A percentile compares a stretch with the other conserved stretches of the same genome.
Conservation (phyloP, 2,888 invertebrate species). For the Lampropteryx suffumata region DNA sequence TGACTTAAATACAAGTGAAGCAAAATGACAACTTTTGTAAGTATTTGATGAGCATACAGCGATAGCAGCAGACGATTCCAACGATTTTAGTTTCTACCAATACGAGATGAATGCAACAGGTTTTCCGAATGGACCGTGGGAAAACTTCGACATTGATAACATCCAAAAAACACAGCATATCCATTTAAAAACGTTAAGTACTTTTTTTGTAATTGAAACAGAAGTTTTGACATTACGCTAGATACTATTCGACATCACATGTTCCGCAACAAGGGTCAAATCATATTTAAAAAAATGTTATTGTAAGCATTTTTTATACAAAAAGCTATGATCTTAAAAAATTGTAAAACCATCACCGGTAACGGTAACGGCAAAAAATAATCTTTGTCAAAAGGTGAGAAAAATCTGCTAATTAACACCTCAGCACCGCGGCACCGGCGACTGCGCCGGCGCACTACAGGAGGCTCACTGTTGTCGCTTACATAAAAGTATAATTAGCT, state of each 20-base stretch:
- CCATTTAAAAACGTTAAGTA: conserved; percentile 2
- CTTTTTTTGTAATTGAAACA: background rate
- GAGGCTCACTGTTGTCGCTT: conserved; percentile 57
- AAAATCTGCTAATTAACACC: conserved; percentile 75
- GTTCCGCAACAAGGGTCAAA: conserved; percentile 17
- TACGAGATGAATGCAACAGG: conserved; percentile 20
- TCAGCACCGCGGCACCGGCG: conserved; percentile 48
- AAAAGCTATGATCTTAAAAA: conserved; percentile 42
- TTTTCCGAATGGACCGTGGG: conserved; percentile 18
- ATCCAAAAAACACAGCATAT: conserved; percentile 9
- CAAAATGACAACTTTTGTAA: conserved; percentile 15
- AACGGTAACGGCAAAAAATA: conserved; percentile 52
- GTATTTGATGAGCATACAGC: conserved; percentile 19
- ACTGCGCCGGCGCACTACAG: conserved; percentile 44
- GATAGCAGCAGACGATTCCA: conserved; percentile 19
- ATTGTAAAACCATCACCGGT: conserved; percentile 38
- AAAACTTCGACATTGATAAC: conserved; percentile 9
- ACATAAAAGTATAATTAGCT: conserved; percentile 73
- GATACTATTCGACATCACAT: background rate
- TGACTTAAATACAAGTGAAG: conserved; percentile 4
- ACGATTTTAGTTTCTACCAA: conserved; percentile 16
- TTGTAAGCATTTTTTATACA: conserved; percentile 23
- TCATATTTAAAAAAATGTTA: conserved; percentile 17
- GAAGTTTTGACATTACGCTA: background rate
- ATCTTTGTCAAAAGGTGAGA: conserved; percentile 74